Conservation (phyloP, 2,797 vertebrate genomes). For the Crenuchus spilurus region DNA sequence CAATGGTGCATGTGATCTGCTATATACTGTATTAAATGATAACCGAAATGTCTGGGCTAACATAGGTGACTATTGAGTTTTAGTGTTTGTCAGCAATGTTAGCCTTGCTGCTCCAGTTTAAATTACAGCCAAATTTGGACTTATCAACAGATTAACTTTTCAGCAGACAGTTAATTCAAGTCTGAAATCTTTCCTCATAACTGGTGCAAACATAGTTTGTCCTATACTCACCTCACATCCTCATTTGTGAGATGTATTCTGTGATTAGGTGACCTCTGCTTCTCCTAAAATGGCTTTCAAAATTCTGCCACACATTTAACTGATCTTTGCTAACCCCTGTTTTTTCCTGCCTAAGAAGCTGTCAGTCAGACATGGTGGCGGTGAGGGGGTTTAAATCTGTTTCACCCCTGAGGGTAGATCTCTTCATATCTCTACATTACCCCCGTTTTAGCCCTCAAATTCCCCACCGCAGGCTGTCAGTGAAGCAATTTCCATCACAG, state of each 20-base stretch:
- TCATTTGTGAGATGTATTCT: neutral
- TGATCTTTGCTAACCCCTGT: neutral
- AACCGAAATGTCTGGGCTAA: too few species aligned
- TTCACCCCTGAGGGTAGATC: neutral
- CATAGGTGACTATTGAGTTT: too few species aligned
- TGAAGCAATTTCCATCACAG: neutral
- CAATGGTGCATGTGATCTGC: too few species aligned
- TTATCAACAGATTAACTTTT: too few species aligned
- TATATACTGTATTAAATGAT: too few species aligned
- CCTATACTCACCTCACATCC: neutral
- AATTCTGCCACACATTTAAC: conserved; percentile 17
- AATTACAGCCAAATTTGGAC: too few species aligned
- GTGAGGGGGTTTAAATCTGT: neutral
- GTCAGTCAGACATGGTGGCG: conserved; percentile 21
- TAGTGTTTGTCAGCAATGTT: too few species aligned
- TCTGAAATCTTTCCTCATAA: too few species aligned
- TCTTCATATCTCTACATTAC: neutral
- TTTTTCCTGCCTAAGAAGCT: neutral
- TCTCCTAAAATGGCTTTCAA: conserved; percentile 14
- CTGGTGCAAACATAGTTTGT: neutral
- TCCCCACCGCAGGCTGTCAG: neutral
- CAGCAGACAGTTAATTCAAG: too few species aligned
- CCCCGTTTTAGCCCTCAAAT: neutral
- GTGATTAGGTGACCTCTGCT: neutral
- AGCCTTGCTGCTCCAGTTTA: too few species aligned